Conservation (phyloP, 2,113 vertebrate species). For the Nestor notabilis region DNA sequence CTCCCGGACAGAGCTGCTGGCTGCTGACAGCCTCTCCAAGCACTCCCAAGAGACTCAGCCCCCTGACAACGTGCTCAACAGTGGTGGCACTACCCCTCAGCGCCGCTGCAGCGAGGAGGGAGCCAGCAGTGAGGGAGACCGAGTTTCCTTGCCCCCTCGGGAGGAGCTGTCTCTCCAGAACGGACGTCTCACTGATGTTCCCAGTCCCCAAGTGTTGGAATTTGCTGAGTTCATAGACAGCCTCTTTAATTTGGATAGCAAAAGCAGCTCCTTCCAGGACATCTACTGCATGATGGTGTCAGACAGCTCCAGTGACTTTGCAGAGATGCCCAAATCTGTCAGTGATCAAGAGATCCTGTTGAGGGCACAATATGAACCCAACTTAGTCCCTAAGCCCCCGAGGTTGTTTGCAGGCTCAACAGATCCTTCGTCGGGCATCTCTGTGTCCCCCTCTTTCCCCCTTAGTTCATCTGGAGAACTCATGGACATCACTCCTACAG, state of each 20-base stretch:
- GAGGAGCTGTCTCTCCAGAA: constrained; percentile 82
- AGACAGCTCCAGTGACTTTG: constrained; percentile 80
- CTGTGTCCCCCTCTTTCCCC: constrained; percentile 94
- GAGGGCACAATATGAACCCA: constrained; percentile 93
- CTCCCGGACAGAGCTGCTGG: constrained; percentile 94
- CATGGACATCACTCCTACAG: constrained; percentile 91
- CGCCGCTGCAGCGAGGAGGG: constrained; percentile 68
- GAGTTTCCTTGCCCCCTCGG: constrained; percentile 41
- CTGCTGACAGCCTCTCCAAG: constrained; percentile 90
- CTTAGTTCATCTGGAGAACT: constrained; percentile 96
- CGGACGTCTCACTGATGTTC: constrained; percentile 82
- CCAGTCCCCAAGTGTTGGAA: constrained; percentile 96
- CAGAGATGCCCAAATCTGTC: constrained; percentile 79
- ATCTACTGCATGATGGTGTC: constrained; percentile 88
- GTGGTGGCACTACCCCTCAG: constrained; percentile 74
- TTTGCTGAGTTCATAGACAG: constrained; percentile 98
- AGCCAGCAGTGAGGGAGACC: constrained; percentile 48
- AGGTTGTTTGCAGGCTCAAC: constrained; percentile 92
- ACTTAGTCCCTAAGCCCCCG: constrained; percentile 95
- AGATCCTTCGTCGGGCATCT: constrained; percentile 96
- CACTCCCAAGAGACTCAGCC: constrained; percentile 82
- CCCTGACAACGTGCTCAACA: constrained; percentile 67
- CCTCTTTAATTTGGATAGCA: constrained; percentile 94
- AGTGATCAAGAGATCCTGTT: constrained; percentile 89
- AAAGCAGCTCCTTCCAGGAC: constrained; percentile 92